These are phyloP conservation scores for Petrophora chlorosata DNA, from an alignment of 2,888 invertebrate genomes.

Conservation along the genomic window DNA sequence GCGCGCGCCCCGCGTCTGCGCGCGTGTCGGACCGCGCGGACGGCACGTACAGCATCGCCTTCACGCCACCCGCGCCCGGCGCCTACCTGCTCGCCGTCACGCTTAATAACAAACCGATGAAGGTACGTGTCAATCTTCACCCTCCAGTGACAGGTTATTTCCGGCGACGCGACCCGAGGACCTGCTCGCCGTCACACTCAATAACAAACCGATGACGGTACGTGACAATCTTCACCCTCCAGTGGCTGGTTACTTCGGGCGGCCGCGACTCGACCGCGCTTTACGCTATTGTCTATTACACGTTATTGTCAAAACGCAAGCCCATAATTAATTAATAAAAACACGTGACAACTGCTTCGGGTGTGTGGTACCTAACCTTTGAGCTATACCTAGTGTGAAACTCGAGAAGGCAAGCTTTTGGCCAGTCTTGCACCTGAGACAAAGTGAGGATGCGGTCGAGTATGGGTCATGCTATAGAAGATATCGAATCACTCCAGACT, in stretches of 20 bases:
- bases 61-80: conserved; percentile 86
- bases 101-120: conserved; percentile 86
- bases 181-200: conserved; percentile 84
- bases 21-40: conserved; percentile 85
- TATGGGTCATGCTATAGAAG: no score
- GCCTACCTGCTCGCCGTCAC: conserved; percentile 84
- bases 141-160: conserved; percentile 80
- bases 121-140: conserved; percentile 64
- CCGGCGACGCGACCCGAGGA: conserved; percentile 73
- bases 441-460: no score
- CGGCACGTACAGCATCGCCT: conserved; percentile 85
- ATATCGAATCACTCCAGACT: no score
- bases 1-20: conserved; percentile 71
- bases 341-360: no score
- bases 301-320: no score
- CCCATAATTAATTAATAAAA: no score
- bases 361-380: no score
- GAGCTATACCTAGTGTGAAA: no score
- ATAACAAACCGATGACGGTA: conserved; percentile 87
- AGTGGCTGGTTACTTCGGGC: conserved; percentile 81
- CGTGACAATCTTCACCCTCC: neutral
- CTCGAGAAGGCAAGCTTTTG: no score
- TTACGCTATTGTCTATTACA: no score
- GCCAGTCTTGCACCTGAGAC: no score
- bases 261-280: conserved; percentile 69